Percentiles rank a stretch among this genome's conserved stretches.
phyloP scores from a whole-genome alignment of 2,797 vertebrate species.

The Urosaurus nigricauda region DNA sequence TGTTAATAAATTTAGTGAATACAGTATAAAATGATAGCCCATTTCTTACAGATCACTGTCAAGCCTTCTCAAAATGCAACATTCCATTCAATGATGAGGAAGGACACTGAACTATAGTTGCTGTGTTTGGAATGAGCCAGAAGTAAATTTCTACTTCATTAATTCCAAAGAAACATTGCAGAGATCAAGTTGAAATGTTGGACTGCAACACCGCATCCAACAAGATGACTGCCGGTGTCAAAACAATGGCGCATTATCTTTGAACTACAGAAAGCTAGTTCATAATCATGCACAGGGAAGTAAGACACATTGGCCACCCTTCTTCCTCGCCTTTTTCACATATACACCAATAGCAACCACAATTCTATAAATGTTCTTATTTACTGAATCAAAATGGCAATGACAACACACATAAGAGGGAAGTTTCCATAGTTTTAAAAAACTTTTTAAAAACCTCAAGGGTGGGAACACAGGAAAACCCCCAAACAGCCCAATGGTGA shows the following conservation, averaged over 20 bases:
- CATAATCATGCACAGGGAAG: neutral
- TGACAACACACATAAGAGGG: neutral
- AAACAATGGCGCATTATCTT: neutral
- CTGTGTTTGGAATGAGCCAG: neutral
- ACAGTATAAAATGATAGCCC: neutral
- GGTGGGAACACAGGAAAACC: neutral
- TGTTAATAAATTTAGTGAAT: neutral
- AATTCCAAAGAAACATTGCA: neutral
- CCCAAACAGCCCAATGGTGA: neutral
- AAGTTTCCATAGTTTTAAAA: neutral
- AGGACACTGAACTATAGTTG: neutral
- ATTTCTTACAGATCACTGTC: neutral
- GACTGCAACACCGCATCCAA: neutral
- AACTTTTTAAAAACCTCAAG: neutral
- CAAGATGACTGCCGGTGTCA: neutral
- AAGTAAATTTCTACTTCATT: neutral
- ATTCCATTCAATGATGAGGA: neutral
- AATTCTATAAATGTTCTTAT: neutral
- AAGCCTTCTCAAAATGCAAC: neutral
- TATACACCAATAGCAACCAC: neutral
- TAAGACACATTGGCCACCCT: neutral
- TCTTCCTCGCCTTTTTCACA: neutral
- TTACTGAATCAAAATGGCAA: conserved; percentile 3
- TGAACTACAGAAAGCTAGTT: neutral
- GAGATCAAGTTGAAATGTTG: neutral